Conservation (phyloP, 2,113 vertebrate genomes). For the Osmerus mordax region DNA sequence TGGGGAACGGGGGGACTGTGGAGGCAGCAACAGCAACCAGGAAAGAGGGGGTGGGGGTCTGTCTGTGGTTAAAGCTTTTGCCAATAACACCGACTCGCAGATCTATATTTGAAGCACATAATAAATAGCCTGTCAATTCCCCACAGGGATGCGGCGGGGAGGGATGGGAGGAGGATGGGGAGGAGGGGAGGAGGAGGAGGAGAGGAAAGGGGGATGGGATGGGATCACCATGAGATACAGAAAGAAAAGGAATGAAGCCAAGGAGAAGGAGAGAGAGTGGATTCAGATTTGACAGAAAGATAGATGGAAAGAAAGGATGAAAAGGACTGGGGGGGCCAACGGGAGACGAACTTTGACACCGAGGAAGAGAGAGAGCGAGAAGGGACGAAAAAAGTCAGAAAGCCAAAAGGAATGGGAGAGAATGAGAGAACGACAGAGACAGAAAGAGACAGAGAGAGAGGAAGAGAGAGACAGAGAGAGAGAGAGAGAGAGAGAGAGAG, state of each 20-base stretch:
- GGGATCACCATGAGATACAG: constrained; percentile 5
- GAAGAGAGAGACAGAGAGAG: neutral
- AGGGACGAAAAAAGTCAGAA: neutral
- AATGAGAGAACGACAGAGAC: neutral
- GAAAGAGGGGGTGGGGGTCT: neutral
- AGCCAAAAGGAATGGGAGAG: no score
- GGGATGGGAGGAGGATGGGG: constrained; percentile 28
- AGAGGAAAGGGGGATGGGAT: constrained; percentile 7
- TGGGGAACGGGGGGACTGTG: constrained; percentile 9
- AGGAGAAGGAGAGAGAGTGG: constrained; percentile 29
- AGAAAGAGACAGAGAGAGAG: neutral
- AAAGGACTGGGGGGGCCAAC: no score
- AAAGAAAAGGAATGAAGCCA: constrained; percentile 11
- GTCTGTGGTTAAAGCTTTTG: constrained; percentile 51
- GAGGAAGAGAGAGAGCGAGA: neutral
- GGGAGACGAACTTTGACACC: no score
- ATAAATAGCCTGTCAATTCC: constrained; percentile 53
- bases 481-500: constrained; percentile 7
- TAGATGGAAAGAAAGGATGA: no score
- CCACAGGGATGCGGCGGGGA: constrained; percentile 42
- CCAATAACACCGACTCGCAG: constrained; percentile 22
- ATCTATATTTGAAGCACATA: constrained; percentile 64
- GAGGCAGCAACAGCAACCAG: constrained; percentile 5
- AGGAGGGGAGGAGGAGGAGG: neutral
- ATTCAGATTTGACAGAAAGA: no score